Evolutionary conservation across 1,140 invertebrate genomes (phyloP).

Genomic region (Drosophila biarmipes): DNA sequence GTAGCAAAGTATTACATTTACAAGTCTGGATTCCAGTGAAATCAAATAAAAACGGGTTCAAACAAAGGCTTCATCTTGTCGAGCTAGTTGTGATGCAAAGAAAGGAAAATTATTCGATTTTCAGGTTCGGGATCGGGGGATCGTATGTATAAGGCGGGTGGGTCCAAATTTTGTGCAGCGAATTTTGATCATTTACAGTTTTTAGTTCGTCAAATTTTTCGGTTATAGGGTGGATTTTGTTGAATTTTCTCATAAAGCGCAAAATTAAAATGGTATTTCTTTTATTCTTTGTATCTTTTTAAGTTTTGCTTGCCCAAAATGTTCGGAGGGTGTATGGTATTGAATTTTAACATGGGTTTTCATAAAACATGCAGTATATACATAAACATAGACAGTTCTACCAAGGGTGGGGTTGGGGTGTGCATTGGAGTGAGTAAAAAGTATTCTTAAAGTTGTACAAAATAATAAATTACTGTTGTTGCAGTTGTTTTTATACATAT

Average conservation of each 20-base stretch:
- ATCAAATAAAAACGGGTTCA: constrained; percentile 7
- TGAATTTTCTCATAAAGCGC: constrained; percentile 51
- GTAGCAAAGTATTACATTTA: constrained; percentile 65
- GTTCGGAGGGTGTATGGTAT: constrained; percentile 12
- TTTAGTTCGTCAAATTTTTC: constrained; percentile 37
- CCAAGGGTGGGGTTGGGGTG: constrained; percentile 2
- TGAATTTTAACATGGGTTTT: constrained; percentile 2
- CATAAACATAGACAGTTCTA: constrained; percentile 1
- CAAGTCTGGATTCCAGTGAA: constrained; percentile 28
- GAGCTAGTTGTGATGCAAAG: constrained; percentile 37
- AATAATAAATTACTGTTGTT: background rate
- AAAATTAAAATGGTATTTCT: constrained; percentile 42
- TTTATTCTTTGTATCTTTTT: constrained; percentile 18
- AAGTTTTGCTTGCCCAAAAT: constrained; percentile 41
- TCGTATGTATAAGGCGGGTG: constrained; percentile 21
- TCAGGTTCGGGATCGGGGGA: constrained; percentile 9
- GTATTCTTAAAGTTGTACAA: constrained; percentile 4
- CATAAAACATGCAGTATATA: constrained; percentile 25
- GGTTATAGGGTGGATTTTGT: constrained; percentile 20
- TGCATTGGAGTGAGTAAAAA: constrained; percentile 10
- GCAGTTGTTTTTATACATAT: constrained; percentile 10
- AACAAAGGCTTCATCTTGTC: constrained; percentile 9
- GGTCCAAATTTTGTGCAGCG: constrained; percentile 45
- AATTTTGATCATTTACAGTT: constrained; percentile 55
- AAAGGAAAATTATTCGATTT: constrained; percentile 18